phyloP scores from a whole-genome alignment of 2,113 vertebrate genomes.

The Carlito syrichta region DNA sequence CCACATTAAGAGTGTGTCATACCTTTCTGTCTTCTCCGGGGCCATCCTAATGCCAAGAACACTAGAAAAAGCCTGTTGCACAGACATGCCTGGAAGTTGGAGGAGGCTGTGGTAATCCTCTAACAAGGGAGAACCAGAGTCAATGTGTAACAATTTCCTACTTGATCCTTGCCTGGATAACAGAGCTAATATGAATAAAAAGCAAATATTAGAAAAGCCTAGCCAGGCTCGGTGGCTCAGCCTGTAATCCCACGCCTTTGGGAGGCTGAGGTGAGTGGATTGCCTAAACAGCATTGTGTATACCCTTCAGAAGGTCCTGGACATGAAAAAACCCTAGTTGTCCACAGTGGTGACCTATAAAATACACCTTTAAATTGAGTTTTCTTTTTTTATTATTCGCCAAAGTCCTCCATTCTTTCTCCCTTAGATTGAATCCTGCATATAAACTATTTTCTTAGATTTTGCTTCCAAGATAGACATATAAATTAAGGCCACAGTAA shows the following conservation, averaged over 20 bases:
- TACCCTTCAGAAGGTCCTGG: not conserved
- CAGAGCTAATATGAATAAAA: too few species aligned
- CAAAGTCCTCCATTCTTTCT: not conserved
- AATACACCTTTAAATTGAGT: not conserved
- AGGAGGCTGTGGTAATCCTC: not conserved
- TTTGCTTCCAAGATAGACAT: not conserved
- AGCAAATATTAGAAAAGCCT: too few species aligned
- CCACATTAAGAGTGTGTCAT: not conserved
- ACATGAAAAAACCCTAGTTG: not conserved
- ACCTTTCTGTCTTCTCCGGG: not conserved
- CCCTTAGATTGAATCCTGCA: not conserved
- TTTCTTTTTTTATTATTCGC: not conserved
- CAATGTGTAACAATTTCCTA: not conserved
- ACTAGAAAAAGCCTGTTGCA: not conserved
- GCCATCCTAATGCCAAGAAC: not conserved
- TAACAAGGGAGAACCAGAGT: not conserved
- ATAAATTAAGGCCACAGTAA: not conserved
- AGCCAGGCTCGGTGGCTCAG: too few species aligned
- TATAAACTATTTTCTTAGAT: not conserved
- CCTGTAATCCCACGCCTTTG: too few species aligned
- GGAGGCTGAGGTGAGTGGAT: too few species aligned
- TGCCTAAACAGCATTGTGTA: not conserved
- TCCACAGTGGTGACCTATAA: not conserved
- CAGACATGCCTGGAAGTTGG: not conserved
- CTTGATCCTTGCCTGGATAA: not conserved